Evolutionary conservation across 2,113 vertebrate genomes (phyloP).

Genomic region (Acrocephalus arundinaceus): DNA sequence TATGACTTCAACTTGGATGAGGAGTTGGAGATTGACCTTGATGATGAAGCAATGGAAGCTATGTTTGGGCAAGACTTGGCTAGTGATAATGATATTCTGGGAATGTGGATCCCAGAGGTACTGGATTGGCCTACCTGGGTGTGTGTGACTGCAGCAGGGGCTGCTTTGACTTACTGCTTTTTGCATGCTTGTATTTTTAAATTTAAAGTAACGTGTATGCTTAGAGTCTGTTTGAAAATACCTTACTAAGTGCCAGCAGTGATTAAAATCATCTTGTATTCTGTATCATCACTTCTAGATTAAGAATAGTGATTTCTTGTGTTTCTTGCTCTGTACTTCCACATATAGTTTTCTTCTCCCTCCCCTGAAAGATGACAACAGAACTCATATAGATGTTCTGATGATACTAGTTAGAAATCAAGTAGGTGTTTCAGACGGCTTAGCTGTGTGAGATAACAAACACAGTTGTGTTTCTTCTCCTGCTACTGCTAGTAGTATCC

Average conservation of each 20-base stretch:
- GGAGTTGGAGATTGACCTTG: slow-evolving; percentile 95
- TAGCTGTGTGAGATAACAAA: neutral
- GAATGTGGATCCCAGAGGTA: slow-evolving; percentile 99
- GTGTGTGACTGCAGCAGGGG: slow-evolving; percentile 93
- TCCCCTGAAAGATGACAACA: neutral
- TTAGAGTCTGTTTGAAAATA: neutral
- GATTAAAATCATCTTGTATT: neutral
- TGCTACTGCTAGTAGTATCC: neutral
- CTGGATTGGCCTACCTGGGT: slow-evolving; percentile 99
- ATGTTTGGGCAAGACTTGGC: slow-evolving; percentile 97
- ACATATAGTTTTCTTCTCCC: neutral
- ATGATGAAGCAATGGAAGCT: slow-evolving; percentile 99
- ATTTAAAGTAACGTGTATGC: neutral
- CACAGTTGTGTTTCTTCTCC: neutral
- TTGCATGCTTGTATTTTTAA: neutral
- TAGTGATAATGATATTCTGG: slow-evolving; percentile 98
- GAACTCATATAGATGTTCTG: neutral
- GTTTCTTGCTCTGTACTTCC: neutral
- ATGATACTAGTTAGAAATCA: neutral
- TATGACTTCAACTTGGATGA: slow-evolving; percentile 98
- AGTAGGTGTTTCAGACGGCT: neutral
- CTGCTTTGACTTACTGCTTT: slow-evolving; percentile 79
- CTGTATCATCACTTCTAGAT: neutral
- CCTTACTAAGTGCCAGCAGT: neutral
- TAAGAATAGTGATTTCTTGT: neutral